Base-by-base conservation (phyloP, 2,797 vertebrate species). In the Astyanax mexicanus region DNA sequence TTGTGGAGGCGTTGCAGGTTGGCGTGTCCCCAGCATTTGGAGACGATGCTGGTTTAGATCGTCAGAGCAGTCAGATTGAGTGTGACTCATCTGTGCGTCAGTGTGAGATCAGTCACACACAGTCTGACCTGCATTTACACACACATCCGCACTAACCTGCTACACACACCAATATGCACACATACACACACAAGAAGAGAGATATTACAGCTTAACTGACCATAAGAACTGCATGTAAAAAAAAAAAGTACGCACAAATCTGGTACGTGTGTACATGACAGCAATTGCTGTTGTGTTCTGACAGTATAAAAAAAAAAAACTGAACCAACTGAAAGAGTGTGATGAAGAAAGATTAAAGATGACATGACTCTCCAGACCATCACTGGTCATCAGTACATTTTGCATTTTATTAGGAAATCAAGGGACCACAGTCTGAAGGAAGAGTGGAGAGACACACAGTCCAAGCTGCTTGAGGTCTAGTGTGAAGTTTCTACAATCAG, bases 1-100 rank as follows among this genome's bases (percentile, higher is more conserved):
- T 69, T 69, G 66, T 52, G 74, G 55, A 52, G 74, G 74, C 38
- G 66, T 69, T 13, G 9, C 23, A n/a, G 38, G 29, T 62, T 69
- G 57, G 55, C 25, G 3, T 19, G 9, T 69, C 21, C 47, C 57
- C 66, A 54, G 37, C 13, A 15, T 55, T 4, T 1, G 6, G 42
- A 52, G 37, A 62, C 6, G 8, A 65, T 47, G 57, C 45, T 52
- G 23, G 47, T 60, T 32, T 32, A 29, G 29, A 6, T 49, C 40
- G 0, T 29, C 32, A 12, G 17, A 21, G 32, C 21, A 38, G 38
- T 44, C 23, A 6, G 54, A 49, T 15, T 17, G 32, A 40, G 40
- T 15, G 17, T 61, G 44, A 52, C 49, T 67, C 61, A 61, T 68
- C 23, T 40, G 64, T 73, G 64, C 45, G 12, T 78, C 65, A 27